phyloP scores from a whole-genome alignment of 2,888 invertebrate genomes.

The Heliothis peltigera region DNA sequence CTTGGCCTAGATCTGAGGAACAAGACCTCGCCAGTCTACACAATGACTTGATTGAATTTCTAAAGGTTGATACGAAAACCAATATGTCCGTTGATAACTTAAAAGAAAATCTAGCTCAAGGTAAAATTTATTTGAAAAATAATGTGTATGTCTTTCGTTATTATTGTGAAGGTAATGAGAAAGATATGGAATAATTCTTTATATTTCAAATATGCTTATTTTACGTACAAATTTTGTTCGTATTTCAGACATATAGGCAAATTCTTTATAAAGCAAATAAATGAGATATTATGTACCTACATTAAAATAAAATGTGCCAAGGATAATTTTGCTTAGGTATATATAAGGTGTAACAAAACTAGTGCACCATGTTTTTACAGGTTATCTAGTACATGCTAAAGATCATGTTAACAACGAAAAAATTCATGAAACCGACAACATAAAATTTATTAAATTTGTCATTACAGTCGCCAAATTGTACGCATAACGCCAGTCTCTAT shows the following conservation, averaged over 20 bases:
- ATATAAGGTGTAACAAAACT: too few relatives aligned
- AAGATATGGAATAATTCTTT: background rate
- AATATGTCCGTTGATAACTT: conserved; percentile 6
- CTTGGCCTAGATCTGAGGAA: conserved; percentile 30
- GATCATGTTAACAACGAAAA: too few relatives aligned
- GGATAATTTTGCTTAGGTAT: too few relatives aligned
- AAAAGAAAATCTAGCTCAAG: background rate
- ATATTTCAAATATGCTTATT: background rate
- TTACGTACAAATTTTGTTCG: background rate
- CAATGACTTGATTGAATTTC: conserved; percentile 8
- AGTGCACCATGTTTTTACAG: too few relatives aligned
- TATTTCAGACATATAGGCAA: background rate
- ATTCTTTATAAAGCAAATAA: too few relatives aligned
- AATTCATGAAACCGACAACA: too few relatives aligned
- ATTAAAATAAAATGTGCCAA: too few relatives aligned
- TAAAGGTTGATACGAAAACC: conserved; percentile 7
- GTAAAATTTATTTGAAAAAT: background rate
- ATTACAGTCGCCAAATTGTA: too few relatives aligned
- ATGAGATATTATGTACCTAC: too few relatives aligned
- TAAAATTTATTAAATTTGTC: too few relatives aligned
- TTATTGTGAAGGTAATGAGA: conserved; percentile 2
- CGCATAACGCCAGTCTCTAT: too few relatives aligned
- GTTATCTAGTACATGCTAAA: too few relatives aligned
- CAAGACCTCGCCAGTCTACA: background rate
- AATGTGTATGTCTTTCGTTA: background rate